Percentiles rank a stretch among this genome's conserved stretches.
These are phyloP conservation scores for Pogonomyrmex barbatus DNA, from an alignment of 1,140 invertebrate genomes.

Conservation along the genomic window DNA sequence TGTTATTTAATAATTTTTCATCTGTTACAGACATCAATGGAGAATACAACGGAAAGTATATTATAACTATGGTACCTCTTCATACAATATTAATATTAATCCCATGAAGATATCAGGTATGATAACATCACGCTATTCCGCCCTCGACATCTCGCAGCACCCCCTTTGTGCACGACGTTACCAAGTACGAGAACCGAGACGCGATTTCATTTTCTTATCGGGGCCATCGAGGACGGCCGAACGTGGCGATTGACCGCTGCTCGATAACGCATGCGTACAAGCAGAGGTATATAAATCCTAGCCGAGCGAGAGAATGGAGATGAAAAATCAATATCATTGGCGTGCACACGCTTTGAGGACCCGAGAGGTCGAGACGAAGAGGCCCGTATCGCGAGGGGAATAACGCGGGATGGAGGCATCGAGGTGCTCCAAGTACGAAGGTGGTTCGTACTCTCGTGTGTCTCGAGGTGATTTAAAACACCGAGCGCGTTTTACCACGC, in stretches of 20 bases:
- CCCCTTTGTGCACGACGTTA: constrained; percentile 38
- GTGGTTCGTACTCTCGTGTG: constrained; percentile 74
- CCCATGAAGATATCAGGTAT: neutral
- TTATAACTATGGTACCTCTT: neutral
- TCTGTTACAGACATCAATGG: constrained; percentile 17
- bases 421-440: constrained; percentile 32
- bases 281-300: constrained; percentile 42
- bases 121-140: constrained; percentile 41
- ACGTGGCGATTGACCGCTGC: constrained; percentile 11
- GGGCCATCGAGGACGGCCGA: constrained; percentile 1
- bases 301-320: constrained; percentile 21
- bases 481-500: constrained; percentile 74
- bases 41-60: neutral
- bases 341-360: constrained; percentile 25
- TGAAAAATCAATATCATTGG: constrained; percentile 68
- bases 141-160: constrained; percentile 23
- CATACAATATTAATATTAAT: constrained; percentile 52
- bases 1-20: neutral
- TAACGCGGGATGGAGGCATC: constrained; percentile 71
- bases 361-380: constrained; percentile 23
- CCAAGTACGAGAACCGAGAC: constrained; percentile 34
- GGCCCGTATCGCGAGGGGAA: constrained; percentile 56
- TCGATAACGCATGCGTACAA: constrained; percentile 30
- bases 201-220: constrained; percentile 59
- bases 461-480: constrained; percentile 83